Percentiles rank a stretch among this genome's conserved stretches.
Conservation (phyloP, 2,797 vertebrate species). For the Aplochiton taeniatus region DNA sequence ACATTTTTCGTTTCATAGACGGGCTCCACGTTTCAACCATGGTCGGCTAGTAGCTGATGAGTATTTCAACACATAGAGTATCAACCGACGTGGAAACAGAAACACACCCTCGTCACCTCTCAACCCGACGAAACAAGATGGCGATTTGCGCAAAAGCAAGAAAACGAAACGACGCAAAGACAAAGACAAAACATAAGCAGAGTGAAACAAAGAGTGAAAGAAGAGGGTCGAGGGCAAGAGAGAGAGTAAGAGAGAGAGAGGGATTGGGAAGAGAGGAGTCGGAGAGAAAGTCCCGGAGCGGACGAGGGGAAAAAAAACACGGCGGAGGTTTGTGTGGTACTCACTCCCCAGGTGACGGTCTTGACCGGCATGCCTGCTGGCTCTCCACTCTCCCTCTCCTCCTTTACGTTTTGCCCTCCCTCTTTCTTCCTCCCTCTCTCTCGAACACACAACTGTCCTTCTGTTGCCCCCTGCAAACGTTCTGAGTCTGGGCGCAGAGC, state of each 20-base stretch:
- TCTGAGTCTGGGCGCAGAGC: constrained; percentile 56
- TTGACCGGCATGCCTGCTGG: constrained; percentile 76
- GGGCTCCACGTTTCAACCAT: too few relatives aligned
- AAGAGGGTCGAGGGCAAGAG: too few relatives aligned
- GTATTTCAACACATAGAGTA: too few relatives aligned
- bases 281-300: constrained; percentile 1
- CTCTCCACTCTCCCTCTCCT: constrained; percentile 51
- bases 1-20: too few relatives aligned
- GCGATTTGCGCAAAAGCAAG: too few relatives aligned
- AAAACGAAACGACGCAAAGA: not conserved
- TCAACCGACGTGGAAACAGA: too few relatives aligned
- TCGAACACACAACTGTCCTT: constrained; percentile 69
- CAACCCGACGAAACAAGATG: too few relatives aligned
- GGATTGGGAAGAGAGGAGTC: constrained; percentile 27
- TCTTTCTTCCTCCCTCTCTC: constrained; percentile 29
- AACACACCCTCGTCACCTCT: too few relatives aligned
- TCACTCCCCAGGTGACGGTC: constrained; percentile 76
- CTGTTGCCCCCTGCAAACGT: constrained; percentile 65
- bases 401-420: constrained; percentile 39
- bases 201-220: not conserved
- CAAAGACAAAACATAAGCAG: constrained; percentile 13
- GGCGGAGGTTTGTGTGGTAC: constrained; percentile 63
- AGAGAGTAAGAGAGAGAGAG: constrained; percentile 36
- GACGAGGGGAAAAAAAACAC: constrained; percentile 12
- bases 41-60: too few relatives aligned